These are phyloP conservation scores for Elanoides forficatus DNA, from an alignment of 2,113 vertebrate genomes.

Conservation along the genomic window DNA sequence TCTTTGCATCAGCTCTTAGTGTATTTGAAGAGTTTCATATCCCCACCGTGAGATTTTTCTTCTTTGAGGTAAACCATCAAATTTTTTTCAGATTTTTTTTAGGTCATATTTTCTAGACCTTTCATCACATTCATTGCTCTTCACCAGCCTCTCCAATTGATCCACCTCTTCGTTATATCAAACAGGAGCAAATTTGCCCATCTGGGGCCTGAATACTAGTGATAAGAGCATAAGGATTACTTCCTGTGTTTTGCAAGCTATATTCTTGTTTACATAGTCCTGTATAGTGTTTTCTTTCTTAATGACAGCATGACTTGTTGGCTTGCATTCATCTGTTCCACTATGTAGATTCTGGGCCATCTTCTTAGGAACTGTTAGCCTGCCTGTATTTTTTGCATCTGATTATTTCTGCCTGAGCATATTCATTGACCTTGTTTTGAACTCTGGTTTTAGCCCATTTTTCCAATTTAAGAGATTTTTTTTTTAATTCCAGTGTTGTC, in stretches of 20 bases:
- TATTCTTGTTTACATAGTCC: neutral
- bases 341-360: neutral
- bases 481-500: neutral
- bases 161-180: neutral
- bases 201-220: neutral
- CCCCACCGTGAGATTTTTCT: neutral
- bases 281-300: neutral
- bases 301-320: neutral
- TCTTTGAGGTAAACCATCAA: neutral
- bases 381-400: neutral
- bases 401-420: neutral
- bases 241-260: neutral
- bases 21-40: neutral
- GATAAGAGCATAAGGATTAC: neutral
- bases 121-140: neutral
- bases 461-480: neutral
- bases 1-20: neutral
- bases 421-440: neutral
- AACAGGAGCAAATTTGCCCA: neutral
- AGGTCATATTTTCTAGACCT: neutral
- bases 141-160: neutral
- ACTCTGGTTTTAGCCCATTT: neutral
- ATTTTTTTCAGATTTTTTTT: neutral
- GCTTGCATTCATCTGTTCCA: neutral
- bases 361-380: neutral